A percentile compares a stretch with the other conserved stretches of the same genome.
Conservation (phyloP, 2,888 invertebrate species). For the Drosophila ezoana region DNA sequence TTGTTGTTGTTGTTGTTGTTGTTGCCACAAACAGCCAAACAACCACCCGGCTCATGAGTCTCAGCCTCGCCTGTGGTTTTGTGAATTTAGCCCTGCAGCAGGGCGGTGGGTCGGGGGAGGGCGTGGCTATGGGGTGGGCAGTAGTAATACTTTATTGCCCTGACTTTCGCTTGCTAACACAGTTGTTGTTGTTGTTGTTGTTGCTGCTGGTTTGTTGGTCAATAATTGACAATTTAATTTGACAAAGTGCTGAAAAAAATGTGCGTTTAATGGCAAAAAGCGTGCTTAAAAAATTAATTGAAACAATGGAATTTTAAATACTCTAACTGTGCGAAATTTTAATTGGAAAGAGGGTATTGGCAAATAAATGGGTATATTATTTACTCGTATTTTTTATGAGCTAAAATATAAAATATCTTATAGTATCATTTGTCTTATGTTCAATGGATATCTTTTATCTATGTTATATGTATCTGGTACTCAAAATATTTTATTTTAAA, state of each 20-base stretch:
- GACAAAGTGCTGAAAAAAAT: conserved; percentile 66
- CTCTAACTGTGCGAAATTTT: conserved; percentile 15
- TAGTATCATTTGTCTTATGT: no score
- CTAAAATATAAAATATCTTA: no score
- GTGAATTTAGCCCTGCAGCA: conserved; percentile 9
- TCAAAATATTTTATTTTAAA: no score
- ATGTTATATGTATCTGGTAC: no score
- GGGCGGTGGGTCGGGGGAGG: background rate
- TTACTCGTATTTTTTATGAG: no score
- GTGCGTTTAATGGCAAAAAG: background rate
- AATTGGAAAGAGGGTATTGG: no score
- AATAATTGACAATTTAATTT: conserved; percentile 84
- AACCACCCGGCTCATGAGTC: conserved; percentile 37
- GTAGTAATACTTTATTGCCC: conserved; percentile 41
- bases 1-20: conserved; percentile 18
- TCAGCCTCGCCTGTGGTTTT: conserved; percentile 41
- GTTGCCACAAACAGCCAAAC: conserved; percentile 41
- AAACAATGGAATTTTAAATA: conserved; percentile 24
- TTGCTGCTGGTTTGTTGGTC: conserved; percentile 59
- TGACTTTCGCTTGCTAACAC: conserved; percentile 60
- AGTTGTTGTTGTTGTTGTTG: conserved; percentile 31
- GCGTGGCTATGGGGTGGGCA: background rate
- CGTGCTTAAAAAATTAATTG: conserved; percentile 2
- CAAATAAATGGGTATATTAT: no score
- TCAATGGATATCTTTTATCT: no score